phyloP scores from a whole-genome alignment of 1,140 invertebrate genomes.

The Cyclargus thomasi region DNA sequence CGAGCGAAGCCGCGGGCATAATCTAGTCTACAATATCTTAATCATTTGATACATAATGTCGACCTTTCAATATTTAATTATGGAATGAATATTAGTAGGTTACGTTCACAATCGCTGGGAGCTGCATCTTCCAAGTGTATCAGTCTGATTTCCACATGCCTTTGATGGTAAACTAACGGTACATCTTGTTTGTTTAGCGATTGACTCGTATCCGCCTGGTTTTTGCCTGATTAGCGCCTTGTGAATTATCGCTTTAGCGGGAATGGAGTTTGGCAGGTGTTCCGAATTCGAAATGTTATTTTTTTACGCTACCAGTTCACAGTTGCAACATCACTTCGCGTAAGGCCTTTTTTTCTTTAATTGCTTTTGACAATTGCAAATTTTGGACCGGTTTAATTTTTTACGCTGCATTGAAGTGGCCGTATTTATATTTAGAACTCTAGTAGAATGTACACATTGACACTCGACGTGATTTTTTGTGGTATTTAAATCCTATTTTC shows the following conservation, averaged over 20 bases:
- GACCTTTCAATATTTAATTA: too few relatives aligned
- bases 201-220: constrained; percentile 26
- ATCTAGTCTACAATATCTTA: too few relatives aligned
- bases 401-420: not conserved
- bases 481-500: not conserved
- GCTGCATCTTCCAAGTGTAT: constrained; percentile 17
- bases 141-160: constrained; percentile 18
- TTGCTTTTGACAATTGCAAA: not conserved
- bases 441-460: not conserved
- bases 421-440: not conserved
- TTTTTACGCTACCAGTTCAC: not conserved
- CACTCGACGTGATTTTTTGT: not conserved
- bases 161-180: constrained; percentile 20
- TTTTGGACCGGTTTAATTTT: not conserved
- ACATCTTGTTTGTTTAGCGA: constrained; percentile 27
- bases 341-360: not conserved
- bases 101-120: constrained; percentile 12
- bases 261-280: not conserved
- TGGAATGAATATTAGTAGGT: constrained; percentile 1
- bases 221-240: constrained; percentile 9
- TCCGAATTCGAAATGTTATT: not conserved
- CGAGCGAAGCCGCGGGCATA: too few relatives aligned
- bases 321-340: not conserved
- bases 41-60: too few relatives aligned
- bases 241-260: not conserved